phyloP scores from a whole-genome alignment of 2,113 vertebrate genomes.

The Nycticebus coucang region DNA sequence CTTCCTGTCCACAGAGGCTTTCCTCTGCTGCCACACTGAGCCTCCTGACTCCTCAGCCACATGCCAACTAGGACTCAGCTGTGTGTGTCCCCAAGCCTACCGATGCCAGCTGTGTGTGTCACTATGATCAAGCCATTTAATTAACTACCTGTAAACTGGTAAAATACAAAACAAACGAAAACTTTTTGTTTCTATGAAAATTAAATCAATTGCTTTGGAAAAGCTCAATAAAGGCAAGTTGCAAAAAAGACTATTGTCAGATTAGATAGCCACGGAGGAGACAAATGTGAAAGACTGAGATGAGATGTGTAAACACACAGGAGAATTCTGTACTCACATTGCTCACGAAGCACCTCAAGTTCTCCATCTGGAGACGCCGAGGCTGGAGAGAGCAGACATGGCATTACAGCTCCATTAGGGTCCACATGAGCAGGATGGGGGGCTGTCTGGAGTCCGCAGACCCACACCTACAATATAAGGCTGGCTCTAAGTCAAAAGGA shows the following conservation, averaged over 20 bases:
- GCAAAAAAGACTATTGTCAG: constrained; percentile 13
- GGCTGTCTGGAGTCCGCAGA: fast-evolving
- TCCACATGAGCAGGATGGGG: no score
- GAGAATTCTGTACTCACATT: neutral
- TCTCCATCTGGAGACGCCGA: neutral
- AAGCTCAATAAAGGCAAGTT: constrained; percentile 53
- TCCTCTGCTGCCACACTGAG: neutral
- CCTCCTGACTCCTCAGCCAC: neutral
- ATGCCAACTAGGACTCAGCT: neutral
- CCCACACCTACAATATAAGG: neutral
- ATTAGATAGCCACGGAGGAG: neutral
- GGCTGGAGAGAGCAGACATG: neutral
- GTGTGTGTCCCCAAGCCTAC: neutral
- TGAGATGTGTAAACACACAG: no score
- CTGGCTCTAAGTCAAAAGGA: neutral
- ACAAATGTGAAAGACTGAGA: neutral
- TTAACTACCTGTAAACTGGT: constrained; percentile 47
- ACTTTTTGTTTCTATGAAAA: constrained; percentile 60
- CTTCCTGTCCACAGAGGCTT: neutral
- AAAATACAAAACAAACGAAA: constrained; percentile 33
- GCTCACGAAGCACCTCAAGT: fast-evolving
- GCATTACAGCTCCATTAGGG: no score
- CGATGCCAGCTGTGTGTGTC: neutral
- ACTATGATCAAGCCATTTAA: constrained; percentile 32
- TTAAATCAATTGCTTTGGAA: constrained; percentile 63